Evolutionary conservation across 2,888 invertebrate genomes (phyloP), one percentile per base, ranked within the genome.

Genomic region (Xanthorhoe designata): DNA sequence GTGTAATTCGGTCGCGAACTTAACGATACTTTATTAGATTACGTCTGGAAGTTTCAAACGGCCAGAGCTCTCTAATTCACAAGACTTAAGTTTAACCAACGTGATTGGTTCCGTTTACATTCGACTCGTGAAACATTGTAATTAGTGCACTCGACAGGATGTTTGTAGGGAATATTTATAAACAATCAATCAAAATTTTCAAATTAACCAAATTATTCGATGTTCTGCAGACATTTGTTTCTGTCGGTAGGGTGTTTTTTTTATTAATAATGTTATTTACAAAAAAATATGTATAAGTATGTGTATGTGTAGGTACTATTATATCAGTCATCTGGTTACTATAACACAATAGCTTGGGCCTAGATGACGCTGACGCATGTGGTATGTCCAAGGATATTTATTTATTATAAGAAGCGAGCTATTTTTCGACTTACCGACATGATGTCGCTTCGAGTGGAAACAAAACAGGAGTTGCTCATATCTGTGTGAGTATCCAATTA

Each of bases 151-250:
- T 64, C 72, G 69, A 64, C 78, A 77, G 80, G 80, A 83, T 80
- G 82, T 81, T 80, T 82, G 67, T 73, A 76, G 66, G 71, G 68
- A 67, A 70, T 75, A 69, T 73, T 74, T 74, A 77, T 79, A 78
- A 80, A 78, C 78, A 71, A 74, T 74, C 71, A 73, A 57, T 67
- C 19, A 51, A 49, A 49, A 18, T 32, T n/a, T 54, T n/a, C 24
- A 45, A 42, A 42, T 42, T 13, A 42, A 47, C 47, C 47, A 47
- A 47, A 47, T 47, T 47, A n/a, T n/a, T n/a, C n/a, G n/a, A n/a
- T n/a, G n/a, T n/a, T n/a, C n/a, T n/a, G n/a, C n/a, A n/a, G n/a
- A n/a, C n/a, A n/a, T n/a, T n/a, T n/a, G n/a, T n/a, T n/a, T n/a
- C n/a, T n/a, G n/a, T n/a, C n/a, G n/a, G n/a, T n/a, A n/a, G n/a